Percentiles rank a stretch among this genome's conserved stretches.
phyloP scores from a whole-genome alignment of 2,113 vertebrate species.

The Austrofundulus limnaeus region DNA sequence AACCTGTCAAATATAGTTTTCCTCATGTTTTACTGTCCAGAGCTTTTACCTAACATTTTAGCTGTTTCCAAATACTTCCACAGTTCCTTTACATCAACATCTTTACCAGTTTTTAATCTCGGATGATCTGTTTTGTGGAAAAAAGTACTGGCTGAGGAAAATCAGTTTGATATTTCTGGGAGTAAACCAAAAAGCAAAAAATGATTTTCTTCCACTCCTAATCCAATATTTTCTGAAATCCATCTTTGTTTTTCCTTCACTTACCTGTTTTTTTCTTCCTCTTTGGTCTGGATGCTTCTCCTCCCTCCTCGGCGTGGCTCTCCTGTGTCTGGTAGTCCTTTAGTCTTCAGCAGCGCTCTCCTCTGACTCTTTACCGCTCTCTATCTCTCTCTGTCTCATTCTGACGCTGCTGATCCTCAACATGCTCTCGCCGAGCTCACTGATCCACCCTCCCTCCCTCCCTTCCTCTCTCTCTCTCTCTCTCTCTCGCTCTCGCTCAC shows the following conservation, averaged over 20 bases:
- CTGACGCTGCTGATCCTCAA: conserved; percentile 65
- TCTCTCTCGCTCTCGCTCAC: too few relatives aligned
- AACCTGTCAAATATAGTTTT: neutral
- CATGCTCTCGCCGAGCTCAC: conserved; percentile 50
- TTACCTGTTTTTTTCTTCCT: conserved; percentile 53
- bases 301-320: conserved; percentile 9
- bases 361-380: conserved; percentile 47
- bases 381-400: conserved; percentile 61
- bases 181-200: conserved; percentile 8
- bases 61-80: conserved; percentile 14
- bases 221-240: conserved; percentile 31
- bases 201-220: conserved; percentile 9
- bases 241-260: conserved; percentile 28
- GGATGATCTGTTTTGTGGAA: conserved; percentile 44
- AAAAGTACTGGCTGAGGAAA: conserved; percentile 27
- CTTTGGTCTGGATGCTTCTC: conserved; percentile 41
- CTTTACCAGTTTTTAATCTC: conserved; percentile 30
- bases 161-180: conserved; percentile 11
- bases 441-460: conserved; percentile 60
- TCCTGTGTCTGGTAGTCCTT: conserved; percentile 58
- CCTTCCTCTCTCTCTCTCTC: conserved; percentile 16
- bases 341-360: conserved; percentile 47
- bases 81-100: conserved; percentile 6
- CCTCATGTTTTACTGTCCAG: neutral
- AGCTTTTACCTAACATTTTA: conserved; percentile 17